Percentiles rank a stretch among this genome's conserved stretches.
Conservation (phyloP, 1,140 invertebrate genomes). For the Magallana ariakensis region DNA sequence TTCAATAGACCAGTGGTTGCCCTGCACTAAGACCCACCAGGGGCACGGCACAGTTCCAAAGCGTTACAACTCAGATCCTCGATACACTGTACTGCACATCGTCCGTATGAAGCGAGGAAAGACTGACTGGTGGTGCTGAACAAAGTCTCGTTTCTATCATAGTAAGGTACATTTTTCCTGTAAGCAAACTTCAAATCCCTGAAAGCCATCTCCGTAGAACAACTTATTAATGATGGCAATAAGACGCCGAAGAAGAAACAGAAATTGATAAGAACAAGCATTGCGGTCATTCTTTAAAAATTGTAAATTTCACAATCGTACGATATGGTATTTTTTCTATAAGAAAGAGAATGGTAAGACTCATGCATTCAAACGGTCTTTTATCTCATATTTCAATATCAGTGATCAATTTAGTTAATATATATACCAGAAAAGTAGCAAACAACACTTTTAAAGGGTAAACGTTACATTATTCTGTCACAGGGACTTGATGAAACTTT, state of each 20-base stretch:
- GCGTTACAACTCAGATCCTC: neutral
- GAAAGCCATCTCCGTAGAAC: too few relatives aligned
- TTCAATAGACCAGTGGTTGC: neutral
- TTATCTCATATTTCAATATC: neutral
- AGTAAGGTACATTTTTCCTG: neutral
- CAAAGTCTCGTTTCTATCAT: neutral
- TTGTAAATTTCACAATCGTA: too few relatives aligned
- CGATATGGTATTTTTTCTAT: too few relatives aligned
- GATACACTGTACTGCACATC: neutral
- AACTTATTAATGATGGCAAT: neutral
- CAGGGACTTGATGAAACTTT: too few relatives aligned
- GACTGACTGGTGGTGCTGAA: neutral
- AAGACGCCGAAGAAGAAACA: too few relatives aligned
- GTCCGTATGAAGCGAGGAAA: neutral
- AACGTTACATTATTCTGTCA: too few relatives aligned
- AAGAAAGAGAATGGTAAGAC: too few relatives aligned
- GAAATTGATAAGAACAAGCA: too few relatives aligned
- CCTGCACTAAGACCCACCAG: neutral
- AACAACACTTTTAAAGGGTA: too few relatives aligned
- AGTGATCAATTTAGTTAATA: neutral
- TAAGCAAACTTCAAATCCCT: neutral
- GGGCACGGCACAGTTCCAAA: neutral
- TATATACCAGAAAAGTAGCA: neutral
- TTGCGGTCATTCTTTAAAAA: too few relatives aligned
- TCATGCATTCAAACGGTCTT: too few relatives aligned